These are phyloP conservation scores for Coremacera marginata DNA, from an alignment of 2,888 invertebrate genomes.

Conservation along the genomic window DNA sequence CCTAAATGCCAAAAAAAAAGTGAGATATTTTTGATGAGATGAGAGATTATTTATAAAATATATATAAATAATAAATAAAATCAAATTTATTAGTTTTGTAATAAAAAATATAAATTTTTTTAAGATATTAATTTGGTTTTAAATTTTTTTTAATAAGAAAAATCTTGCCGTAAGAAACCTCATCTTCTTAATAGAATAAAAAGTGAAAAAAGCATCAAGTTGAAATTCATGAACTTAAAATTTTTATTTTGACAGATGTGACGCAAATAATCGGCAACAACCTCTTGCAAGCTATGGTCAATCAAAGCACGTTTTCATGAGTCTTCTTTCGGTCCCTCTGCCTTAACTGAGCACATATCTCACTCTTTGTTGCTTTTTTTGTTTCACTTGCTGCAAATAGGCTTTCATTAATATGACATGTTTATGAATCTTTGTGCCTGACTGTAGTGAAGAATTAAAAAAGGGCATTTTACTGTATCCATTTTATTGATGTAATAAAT, in stretches of 20 bases:
- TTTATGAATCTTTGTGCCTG: background rate
- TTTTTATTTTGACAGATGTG: conserved; percentile 28
- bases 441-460: background rate
- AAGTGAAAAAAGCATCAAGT: background rate
- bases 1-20: no score
- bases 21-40: no score
- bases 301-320: background rate
- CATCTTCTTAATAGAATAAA: no score
- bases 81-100: no score
- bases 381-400: conserved; percentile 13
- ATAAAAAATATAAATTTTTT: no score
- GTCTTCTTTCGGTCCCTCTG: no score
- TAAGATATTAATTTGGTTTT: no score
- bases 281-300: background rate
- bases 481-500: background rate
- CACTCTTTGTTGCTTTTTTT: background rate
- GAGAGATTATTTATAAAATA: no score
- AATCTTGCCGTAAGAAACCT: background rate
- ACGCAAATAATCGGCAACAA: conserved; percentile 1
- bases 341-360: background rate
- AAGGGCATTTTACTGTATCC: background rate
- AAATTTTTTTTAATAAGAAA: background rate
- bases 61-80: no score
- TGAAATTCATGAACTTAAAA: background rate
- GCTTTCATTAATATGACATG: conserved; percentile 18